Evolutionary conservation across 1,140 invertebrate species (phyloP).

Genomic region (Meloidogyne floridensis): DNA sequence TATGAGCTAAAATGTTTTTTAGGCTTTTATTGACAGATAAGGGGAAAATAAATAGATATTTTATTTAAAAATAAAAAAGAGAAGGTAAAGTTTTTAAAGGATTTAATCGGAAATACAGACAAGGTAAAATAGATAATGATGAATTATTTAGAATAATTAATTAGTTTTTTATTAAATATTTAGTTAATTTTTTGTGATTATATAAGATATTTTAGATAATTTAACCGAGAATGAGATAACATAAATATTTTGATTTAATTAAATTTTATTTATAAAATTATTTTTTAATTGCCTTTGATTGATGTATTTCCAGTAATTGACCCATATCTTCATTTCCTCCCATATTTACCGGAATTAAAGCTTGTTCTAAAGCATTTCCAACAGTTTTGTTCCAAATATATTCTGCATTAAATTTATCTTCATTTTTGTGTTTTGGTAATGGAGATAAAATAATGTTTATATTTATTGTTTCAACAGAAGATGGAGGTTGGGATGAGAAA

Average conservation of each 20-base stretch:
- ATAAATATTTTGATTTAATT: no score
- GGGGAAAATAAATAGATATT: not conserved
- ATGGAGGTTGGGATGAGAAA: not conserved
- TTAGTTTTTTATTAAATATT: no score
- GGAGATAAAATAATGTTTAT: not conserved
- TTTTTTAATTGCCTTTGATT: not conserved
- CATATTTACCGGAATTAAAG: not conserved
- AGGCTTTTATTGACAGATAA: not conserved
- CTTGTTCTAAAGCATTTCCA: not conserved
- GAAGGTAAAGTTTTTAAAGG: no score
- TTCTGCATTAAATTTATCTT: not conserved
- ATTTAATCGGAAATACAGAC: no score
- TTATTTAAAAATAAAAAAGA: no score
- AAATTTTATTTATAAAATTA: not conserved
- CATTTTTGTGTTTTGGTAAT: not conserved
- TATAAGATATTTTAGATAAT: no score
- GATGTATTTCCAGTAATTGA: not conserved
- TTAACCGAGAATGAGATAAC: no score
- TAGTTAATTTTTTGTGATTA: no score
- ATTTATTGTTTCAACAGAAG: not conserved
- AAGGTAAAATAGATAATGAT: no score
- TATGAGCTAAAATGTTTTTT: not conserved
- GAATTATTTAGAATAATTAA: no score
- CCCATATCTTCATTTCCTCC: not conserved
- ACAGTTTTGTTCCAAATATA: not conserved